Conservation (phyloP, 2,888 invertebrate species). For the Cryptops parisi region DNA sequence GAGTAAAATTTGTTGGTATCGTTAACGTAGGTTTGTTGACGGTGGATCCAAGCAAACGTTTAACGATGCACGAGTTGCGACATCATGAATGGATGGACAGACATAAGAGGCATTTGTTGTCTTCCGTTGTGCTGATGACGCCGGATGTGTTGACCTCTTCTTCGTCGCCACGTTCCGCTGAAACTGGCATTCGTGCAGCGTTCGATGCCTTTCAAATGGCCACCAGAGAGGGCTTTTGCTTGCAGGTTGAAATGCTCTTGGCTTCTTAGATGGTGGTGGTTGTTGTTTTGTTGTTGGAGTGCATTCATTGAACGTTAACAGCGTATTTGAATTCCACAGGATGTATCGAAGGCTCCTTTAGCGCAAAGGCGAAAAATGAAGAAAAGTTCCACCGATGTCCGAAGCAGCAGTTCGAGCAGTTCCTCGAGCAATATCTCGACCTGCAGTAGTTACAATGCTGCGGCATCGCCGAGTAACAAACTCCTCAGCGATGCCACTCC, state of each 20-base stretch:
- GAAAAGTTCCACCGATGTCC: conserved; percentile 38
- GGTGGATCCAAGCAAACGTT: conserved; percentile 56
- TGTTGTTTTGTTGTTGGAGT: not conserved
- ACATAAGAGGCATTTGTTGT: conserved; percentile 28
- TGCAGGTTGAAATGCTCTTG: conserved; percentile 33
- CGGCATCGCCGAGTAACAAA: conserved; percentile 25
- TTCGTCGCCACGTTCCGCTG: conserved; percentile 35
- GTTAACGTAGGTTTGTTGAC: conserved; percentile 61
- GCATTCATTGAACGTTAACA: not conserved
- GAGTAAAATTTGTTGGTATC: too few species aligned
- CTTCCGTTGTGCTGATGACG: conserved; percentile 44
- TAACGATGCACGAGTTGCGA: conserved; percentile 50
- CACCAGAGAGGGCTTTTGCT: conserved; percentile 52
- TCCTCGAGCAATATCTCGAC: conserved; percentile 32
- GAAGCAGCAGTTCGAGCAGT: conserved; percentile 35
- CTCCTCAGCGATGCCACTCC: conserved; percentile 24
- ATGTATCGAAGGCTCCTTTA: conserved; percentile 52
- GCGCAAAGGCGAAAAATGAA: conserved; percentile 49
- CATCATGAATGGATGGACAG: conserved; percentile 51
- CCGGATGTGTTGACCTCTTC: conserved; percentile 41
- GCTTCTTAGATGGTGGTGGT: not conserved
- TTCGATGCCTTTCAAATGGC: conserved; percentile 53
- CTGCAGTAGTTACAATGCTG: conserved; percentile 34
- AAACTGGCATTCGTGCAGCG: conserved; percentile 44
- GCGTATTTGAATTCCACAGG: conserved; percentile 32